Evolutionary conservation across 1,140 invertebrate species (phyloP).

Genomic region (Pseudomyrmex concolor): DNA sequence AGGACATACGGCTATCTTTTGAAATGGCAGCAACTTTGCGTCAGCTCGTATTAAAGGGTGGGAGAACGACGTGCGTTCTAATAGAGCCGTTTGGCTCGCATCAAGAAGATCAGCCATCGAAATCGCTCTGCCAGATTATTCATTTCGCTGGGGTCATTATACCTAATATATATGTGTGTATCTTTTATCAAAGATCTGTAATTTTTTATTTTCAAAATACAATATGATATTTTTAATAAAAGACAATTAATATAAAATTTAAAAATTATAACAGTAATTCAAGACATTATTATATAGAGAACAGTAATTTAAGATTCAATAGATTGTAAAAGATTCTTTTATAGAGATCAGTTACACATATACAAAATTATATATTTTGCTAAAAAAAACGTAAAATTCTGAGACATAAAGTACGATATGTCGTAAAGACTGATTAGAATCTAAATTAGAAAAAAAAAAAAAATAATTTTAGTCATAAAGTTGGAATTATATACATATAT

Average conservation of each 20-base stretch:
- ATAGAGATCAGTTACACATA: too few species aligned
- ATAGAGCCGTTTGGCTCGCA: slow-evolving; percentile 76
- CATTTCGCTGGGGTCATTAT: slow-evolving; percentile 75
- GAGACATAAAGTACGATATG: not conserved
- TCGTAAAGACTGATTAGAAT: slow-evolving; percentile 38
- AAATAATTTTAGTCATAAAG: slow-evolving; percentile 24
- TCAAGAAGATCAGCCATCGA: slow-evolving; percentile 74
- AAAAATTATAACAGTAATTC: not conserved
- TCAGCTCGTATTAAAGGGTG: slow-evolving; percentile 18
- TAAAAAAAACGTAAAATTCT: not conserved
- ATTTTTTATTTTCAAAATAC: too few species aligned
- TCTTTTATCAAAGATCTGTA: not conserved
- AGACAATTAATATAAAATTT: too few species aligned
- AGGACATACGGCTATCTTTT: slow-evolving; percentile 8
- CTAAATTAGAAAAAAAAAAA: slow-evolving; percentile 24
- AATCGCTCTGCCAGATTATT: slow-evolving; percentile 75
- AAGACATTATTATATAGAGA: not conserved
- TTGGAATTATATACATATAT: too few species aligned
- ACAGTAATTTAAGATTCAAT: not conserved
- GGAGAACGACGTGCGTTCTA: slow-evolving; percentile 1
- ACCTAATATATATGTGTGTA: not conserved
- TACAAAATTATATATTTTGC: not conserved
- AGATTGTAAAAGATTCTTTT: too few species aligned
- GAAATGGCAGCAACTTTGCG: slow-evolving; percentile 54
- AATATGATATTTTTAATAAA: too few species aligned